Percentiles rank a stretch among this genome's conserved stretches.
Conservation (phyloP, 2,888 invertebrate genomes). For the Agonopterix heracliana region DNA sequence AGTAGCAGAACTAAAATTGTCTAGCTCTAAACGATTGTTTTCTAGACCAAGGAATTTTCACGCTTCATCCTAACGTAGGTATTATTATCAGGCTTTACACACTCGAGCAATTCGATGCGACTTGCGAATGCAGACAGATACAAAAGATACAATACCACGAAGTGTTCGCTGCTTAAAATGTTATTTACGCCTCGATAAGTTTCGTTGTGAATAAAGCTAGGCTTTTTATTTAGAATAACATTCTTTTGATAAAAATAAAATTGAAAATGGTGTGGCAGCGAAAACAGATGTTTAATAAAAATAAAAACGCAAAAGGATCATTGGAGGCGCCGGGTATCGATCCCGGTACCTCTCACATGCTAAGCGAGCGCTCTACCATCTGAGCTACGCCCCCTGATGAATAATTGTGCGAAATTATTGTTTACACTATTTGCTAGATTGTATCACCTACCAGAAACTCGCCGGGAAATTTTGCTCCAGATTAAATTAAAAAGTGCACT, state of each 20-base stretch:
- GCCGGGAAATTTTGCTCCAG: no score
- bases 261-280: no score
- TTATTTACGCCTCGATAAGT: no score
- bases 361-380: conserved; percentile 66
- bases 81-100: not conserved
- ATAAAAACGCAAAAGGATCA: no score
- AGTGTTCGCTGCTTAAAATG: no score
- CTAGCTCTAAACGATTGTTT: conserved; percentile 6
- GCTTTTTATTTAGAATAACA: no score
- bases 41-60: not conserved
- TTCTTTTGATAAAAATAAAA: no score
- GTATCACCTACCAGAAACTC: no score
- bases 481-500: no score
- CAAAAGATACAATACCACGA: not conserved
- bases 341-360: conserved; percentile 76
- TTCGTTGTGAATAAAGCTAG: no score
- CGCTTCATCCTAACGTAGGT: no score
- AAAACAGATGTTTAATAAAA: no score
- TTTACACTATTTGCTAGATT: not conserved
- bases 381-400: conserved; percentile 47
- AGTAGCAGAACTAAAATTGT: conserved; percentile 17
- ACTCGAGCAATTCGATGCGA: not conserved
- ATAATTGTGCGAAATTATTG: fast-evolving
- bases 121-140: not conserved
- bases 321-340: conserved; percentile 74